Evolutionary conservation across 2,888 invertebrate species (phyloP).

Genomic region (Liodrosophila aerea): DNA sequence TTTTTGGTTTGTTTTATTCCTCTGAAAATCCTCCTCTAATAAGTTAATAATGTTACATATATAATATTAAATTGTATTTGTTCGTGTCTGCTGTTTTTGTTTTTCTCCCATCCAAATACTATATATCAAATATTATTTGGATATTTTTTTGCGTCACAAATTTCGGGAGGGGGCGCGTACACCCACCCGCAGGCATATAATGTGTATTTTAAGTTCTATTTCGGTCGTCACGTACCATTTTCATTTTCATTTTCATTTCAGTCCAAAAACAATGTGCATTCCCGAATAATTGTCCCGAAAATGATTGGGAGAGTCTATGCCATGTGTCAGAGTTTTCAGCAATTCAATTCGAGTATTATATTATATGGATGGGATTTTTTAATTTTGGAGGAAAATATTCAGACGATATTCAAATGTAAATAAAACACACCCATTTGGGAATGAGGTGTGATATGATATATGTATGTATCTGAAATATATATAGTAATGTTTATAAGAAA

Average conservation of each 20-base stretch:
- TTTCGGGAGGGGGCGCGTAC: constrained; percentile 12
- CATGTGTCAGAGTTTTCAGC: constrained; percentile 3
- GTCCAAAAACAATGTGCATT: constrained; percentile 35
- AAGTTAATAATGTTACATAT: too few relatives aligned
- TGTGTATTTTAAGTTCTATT: constrained; percentile 45
- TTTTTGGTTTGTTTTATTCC: too few relatives aligned
- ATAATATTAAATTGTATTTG: too few relatives aligned
- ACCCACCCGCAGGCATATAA: constrained; percentile 6
- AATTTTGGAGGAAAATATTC: constrained; percentile 6
- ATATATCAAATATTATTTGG: constrained; percentile 3
- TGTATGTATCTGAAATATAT: constrained; percentile 6
- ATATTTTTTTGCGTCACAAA: constrained; percentile 40
- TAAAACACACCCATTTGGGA: constrained; percentile 50
- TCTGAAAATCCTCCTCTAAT: too few relatives aligned
- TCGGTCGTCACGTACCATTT: constrained; percentile 48
- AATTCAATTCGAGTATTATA: constrained; percentile 1
- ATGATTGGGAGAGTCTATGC: constrained; percentile 4
- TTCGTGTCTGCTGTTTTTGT: not conserved
- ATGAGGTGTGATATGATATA: constrained; percentile 13
- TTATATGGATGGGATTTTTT: constrained; percentile 3
- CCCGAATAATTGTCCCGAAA: constrained; percentile 17
- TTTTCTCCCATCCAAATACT: not conserved
- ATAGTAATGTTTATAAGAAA: constrained; percentile 1
- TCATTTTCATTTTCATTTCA: constrained; percentile 23
- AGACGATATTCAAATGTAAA: constrained; percentile 46